Conservation (phyloP, 1,140 invertebrate genomes). For the Drosophila melanogaster region DNA sequence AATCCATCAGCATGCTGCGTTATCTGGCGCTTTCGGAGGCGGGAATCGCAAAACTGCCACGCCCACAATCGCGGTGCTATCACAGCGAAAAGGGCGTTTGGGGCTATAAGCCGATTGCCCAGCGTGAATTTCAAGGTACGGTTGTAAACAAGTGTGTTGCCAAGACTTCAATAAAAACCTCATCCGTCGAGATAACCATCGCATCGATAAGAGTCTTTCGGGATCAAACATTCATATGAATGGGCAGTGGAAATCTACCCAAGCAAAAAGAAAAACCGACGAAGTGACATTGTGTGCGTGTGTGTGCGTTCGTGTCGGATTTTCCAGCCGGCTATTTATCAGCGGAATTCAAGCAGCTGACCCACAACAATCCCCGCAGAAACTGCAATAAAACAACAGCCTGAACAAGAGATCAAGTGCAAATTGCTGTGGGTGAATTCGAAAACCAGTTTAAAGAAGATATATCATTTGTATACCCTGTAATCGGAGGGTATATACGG, state of each 20-base stretch:
- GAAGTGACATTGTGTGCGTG: conserved; percentile 11
- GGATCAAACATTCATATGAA: conserved; percentile 35
- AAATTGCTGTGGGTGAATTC: conserved; percentile 54
- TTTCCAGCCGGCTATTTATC: conserved; percentile 40
- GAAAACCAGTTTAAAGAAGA: conserved; percentile 29
- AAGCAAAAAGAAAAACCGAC: conserved; percentile 10
- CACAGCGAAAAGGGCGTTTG: conserved; percentile 87
- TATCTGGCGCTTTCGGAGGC: conserved; percentile 41
- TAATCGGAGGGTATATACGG: conserved; percentile 1
- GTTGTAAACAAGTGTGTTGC: conserved; percentile 30
- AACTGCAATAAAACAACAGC: conserved; percentile 22
- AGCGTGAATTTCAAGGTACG: conserved; percentile 85
- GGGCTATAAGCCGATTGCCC: conserved; percentile 85
- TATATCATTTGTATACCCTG: neutral
- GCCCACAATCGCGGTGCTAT: conserved; percentile 83
- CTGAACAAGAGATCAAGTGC: conserved; percentile 31
- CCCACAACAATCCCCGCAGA: conserved; percentile 30
- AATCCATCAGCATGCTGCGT: conserved; percentile 67
- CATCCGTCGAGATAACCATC: conserved; percentile 65
- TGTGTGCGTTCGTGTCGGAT: neutral
- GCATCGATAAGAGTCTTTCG: conserved; percentile 40
- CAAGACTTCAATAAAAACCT: conserved; percentile 56
- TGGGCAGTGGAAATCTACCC: conserved; percentile 31
- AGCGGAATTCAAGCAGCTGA: conserved; percentile 53
- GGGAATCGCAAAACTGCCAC: conserved; percentile 37